Evolutionary conservation across 2,797 vertebrate genomes (phyloP).

Genomic region (Cichlasoma orientale): DNA sequence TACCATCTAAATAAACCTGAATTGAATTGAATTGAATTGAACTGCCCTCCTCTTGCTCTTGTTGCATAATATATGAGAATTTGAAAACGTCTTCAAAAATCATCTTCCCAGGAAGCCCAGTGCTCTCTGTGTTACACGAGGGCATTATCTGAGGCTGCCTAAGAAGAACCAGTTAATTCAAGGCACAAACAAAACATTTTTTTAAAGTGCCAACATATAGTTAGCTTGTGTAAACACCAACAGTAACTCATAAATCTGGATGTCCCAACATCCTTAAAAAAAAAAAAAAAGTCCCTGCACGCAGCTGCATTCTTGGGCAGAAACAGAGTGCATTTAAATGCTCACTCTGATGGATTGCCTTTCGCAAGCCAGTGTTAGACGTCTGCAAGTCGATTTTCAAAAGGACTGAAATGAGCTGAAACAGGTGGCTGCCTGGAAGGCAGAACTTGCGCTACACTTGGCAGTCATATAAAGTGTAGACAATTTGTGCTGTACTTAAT

Average conservation of each 20-base stretch:
- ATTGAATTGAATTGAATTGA: no score
- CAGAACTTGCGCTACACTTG: slow-evolving; percentile 42
- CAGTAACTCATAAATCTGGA: not conserved
- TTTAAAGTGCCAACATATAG: not conserved
- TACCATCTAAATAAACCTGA: no score
- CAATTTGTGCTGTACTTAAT: slow-evolving; percentile 55
- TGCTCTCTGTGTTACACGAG: no score
- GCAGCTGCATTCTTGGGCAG: slow-evolving; percentile 23
- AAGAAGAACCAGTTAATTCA: not conserved
- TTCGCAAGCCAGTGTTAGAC: slow-evolving; percentile 33
- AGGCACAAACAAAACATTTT: not conserved
- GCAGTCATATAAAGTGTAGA: slow-evolving; percentile 42
- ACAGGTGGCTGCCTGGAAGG: slow-evolving; percentile 63
- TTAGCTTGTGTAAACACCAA: not conserved
- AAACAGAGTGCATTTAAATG: slow-evolving; percentile 17
- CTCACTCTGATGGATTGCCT: slow-evolving; percentile 39
- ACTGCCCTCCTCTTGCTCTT: not conserved
- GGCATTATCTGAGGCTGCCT: not conserved
- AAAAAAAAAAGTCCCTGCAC: slow-evolving; percentile 9
- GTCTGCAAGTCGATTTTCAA: slow-evolving; percentile 40
- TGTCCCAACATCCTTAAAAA: not conserved
- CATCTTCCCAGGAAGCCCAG: not conserved
- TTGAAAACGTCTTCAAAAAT: not conserved
- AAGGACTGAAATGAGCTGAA: slow-evolving; percentile 56
- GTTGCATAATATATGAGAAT: not conserved